phyloP scores from a whole-genome alignment of 1,140 invertebrate genomes.

The Neomicropteryx cornuta region DNA sequence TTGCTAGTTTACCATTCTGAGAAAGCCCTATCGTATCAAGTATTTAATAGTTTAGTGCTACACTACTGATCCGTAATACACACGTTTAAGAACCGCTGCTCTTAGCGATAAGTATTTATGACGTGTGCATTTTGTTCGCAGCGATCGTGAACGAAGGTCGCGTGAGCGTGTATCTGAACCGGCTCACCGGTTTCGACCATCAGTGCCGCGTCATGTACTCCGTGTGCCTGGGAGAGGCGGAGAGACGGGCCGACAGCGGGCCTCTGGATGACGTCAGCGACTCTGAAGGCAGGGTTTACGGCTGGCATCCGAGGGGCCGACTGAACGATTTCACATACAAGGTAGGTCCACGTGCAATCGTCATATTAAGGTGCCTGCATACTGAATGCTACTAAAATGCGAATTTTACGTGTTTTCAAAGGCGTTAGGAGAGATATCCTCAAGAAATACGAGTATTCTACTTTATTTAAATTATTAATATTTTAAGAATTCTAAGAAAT shows the following conservation, averaged over 20 bases:
- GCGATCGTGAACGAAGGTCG: slow-evolving; percentile 33
- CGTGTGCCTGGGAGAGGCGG: slow-evolving; percentile 61
- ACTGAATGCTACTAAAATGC: slow-evolving; percentile 5
- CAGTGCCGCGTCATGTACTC: slow-evolving; percentile 66
- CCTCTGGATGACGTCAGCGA: slow-evolving; percentile 69
- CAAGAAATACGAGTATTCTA: too few relatives aligned
- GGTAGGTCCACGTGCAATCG: too few relatives aligned
- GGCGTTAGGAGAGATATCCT: too few relatives aligned
- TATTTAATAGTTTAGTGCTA: too few relatives aligned
- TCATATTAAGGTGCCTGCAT: too few relatives aligned
- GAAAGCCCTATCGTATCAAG: too few relatives aligned
- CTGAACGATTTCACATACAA: slow-evolving; percentile 48
- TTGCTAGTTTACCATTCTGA: too few relatives aligned
- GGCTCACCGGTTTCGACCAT: slow-evolving; percentile 74
- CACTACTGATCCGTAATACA: too few relatives aligned
- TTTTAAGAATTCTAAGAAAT: too few relatives aligned
- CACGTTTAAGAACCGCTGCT: neutral
- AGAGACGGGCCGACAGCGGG: slow-evolving; percentile 62
- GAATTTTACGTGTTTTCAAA: too few relatives aligned
- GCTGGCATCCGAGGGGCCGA: slow-evolving; percentile 57
- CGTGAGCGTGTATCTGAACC: slow-evolving; percentile 53
- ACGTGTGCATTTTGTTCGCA: slow-evolving; percentile 7
- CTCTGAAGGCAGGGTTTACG: slow-evolving; percentile 58
- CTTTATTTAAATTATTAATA: too few relatives aligned
- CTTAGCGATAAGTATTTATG: slow-evolving; percentile 2